Evolutionary conservation across 53 echinoderm and acorn worm species (phyloP).

Genomic region (Arbacia lixula): DNA sequence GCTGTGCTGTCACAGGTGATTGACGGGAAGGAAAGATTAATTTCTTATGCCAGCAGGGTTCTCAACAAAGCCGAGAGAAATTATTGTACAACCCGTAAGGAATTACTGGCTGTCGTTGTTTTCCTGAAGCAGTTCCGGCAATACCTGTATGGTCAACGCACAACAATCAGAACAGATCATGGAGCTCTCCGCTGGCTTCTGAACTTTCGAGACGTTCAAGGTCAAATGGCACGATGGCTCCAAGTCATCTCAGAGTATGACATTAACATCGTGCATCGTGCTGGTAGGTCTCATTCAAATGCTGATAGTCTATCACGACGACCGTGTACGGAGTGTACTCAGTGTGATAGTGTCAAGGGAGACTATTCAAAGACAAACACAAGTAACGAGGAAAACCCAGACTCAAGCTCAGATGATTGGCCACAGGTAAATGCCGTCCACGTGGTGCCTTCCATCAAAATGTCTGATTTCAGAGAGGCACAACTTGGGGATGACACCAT

Average conservation of each 20-base stretch:
- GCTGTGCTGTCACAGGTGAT: conserved; percentile 60
- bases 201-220: background rate
- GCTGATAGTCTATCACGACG: conserved; percentile 10
- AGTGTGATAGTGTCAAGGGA: background rate
- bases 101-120: conserved; percentile 6
- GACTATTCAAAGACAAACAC: background rate
- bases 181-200: too few species aligned
- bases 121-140: conserved; percentile 5
- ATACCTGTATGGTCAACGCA: background rate
- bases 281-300: conserved; percentile 38
- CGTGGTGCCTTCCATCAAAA: background rate
- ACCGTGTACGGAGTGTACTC: conserved; percentile 19
- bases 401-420: background rate
- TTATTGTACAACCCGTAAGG: conserved; percentile 14
- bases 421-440: background rate
- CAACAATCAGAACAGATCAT: background rate
- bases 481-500: conserved; percentile 37
- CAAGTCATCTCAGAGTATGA: conserved; percentile 4
- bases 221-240: conserved; percentile 20
- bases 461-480: background rate
- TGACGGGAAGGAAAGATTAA: conserved; percentile 59
- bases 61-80: conserved; percentile 40
- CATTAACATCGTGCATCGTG: conserved; percentile 9
- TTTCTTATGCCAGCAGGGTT: conserved; percentile 51
- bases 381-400: background rate